These are phyloP conservation scores for Ephydatia muelleri DNA, from an alignment of 37 sponge, comb jelly and placozoan genomes.

Conservation along the genomic window DNA sequence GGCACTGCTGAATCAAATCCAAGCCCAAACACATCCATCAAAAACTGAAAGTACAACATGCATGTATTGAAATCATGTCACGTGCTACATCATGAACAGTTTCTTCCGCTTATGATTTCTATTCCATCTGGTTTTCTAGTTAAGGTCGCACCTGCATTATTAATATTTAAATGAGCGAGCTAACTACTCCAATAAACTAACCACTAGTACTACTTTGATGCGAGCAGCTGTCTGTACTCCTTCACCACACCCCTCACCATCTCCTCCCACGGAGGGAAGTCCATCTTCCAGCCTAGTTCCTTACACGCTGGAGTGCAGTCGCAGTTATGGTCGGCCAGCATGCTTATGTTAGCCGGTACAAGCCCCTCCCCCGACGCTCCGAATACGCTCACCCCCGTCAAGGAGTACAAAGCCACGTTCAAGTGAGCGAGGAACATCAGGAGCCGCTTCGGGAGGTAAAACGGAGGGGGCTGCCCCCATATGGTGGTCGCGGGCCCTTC, in stretches of 20 bases:
- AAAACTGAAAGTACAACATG: no score
- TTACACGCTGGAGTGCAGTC: neutral
- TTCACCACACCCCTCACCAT: neutral
- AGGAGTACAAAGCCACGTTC: neutral
- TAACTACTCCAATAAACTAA: no score
- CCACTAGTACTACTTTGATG: no score
- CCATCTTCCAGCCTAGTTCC: constrained; percentile 15
- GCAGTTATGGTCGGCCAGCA: neutral
- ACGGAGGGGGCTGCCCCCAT: neutral
- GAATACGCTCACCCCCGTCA: neutral
- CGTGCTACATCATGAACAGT: no score
- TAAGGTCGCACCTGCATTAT: no score
- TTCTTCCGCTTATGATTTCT: no score
- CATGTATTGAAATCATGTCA: no score
- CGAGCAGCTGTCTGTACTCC: no score
- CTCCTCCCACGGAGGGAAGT: neutral
- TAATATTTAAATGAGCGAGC: no score
- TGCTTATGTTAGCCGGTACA: neutral
- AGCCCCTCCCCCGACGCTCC: neutral
- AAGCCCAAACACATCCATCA: no score
- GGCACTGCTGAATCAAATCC: no score
- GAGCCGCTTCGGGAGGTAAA: neutral
- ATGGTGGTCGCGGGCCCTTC: neutral
- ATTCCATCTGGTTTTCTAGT: no score
- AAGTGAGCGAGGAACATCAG: neutral